These are phyloP conservation scores for Dinoponera quadriceps DNA, from an alignment of 1,140 invertebrate genomes.

Conservation along the genomic window DNA sequence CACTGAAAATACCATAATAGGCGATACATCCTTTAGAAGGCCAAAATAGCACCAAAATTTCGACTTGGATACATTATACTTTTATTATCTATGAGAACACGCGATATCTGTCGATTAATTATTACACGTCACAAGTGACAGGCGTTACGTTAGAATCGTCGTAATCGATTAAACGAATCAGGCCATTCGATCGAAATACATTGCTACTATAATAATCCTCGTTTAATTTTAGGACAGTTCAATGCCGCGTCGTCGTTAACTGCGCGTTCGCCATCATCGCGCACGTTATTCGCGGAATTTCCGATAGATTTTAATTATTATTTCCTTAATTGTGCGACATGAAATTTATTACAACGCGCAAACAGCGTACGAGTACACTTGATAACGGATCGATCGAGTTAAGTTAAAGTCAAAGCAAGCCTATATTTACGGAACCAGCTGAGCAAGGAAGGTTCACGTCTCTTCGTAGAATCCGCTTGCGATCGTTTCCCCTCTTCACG, in stretches of 20 bases:
- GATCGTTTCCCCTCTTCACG: no score
- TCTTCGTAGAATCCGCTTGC: no score
- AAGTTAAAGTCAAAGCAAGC: no score
- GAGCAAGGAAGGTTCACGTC: no score
- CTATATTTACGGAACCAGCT: no score
- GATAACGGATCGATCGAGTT: slow-evolving; percentile 18
- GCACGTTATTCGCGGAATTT: slow-evolving; percentile 28
- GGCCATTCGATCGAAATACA: not conserved
- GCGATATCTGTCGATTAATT: not conserved
- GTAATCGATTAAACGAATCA: not conserved
- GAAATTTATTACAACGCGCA: not conserved
- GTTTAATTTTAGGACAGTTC: slow-evolving; percentile 22
- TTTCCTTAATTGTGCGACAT: slow-evolving; percentile 29
- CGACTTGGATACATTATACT: not conserved
- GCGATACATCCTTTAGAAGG: no score
- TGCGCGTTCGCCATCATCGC: not conserved
- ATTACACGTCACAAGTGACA: not conserved
- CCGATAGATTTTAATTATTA: slow-evolving; percentile 10
- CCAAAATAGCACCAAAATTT: no score
- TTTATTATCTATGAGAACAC: not conserved
- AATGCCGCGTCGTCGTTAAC: not conserved
- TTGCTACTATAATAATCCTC: not conserved
- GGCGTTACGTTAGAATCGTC: not conserved
- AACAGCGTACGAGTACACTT: not conserved
- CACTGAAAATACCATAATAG: no score